Percentiles rank a stretch among this genome's conserved stretches.
Evolutionary conservation across 2,113 vertebrate genomes (phyloP).

Genomic region (Embiotoca jacksoni): DNA sequence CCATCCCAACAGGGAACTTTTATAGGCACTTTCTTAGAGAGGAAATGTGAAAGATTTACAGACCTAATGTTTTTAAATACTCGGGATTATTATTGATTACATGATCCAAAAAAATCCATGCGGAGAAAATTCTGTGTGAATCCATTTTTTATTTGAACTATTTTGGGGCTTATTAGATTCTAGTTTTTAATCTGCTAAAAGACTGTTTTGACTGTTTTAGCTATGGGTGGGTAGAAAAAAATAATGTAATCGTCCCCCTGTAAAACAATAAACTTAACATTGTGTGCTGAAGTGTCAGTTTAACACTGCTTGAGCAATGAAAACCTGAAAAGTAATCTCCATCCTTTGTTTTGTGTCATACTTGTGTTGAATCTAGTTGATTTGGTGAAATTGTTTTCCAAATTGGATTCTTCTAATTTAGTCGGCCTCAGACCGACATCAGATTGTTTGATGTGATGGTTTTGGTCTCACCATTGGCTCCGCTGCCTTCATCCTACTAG

Average conservation of each 20-base stretch:
- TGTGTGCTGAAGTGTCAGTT: slow-evolving; percentile 28
- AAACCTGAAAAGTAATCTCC: slow-evolving; percentile 2
- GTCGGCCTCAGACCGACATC: background rate
- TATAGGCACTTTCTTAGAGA: slow-evolving; percentile 12
- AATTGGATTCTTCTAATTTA: slow-evolving; percentile 17
- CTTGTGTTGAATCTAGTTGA: slow-evolving; percentile 8
- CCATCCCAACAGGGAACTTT: slow-evolving; percentile 36
- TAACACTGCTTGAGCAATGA: slow-evolving; percentile 11
- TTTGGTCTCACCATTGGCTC: background rate
- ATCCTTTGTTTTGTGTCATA: slow-evolving; percentile 7
- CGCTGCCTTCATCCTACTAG: background rate
- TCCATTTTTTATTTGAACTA: background rate
- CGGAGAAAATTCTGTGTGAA: slow-evolving; percentile 5
- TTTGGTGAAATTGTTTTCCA: background rate
- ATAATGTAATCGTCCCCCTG: slow-evolving; percentile 21
- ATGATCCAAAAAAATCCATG: background rate
- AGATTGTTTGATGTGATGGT: background rate
- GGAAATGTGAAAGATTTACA: background rate
- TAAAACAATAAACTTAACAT: slow-evolving; percentile 34
- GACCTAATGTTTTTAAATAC: background rate
- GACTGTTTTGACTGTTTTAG: slow-evolving; percentile 24
- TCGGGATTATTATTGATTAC: slow-evolving; percentile 9
- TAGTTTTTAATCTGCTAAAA: slow-evolving; percentile 53
- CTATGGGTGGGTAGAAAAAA: background rate
- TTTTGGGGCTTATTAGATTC: slow-evolving; percentile 19